phyloP scores from a whole-genome alignment of 2,797 vertebrate genomes.

The Trematomus bernacchii region DNA sequence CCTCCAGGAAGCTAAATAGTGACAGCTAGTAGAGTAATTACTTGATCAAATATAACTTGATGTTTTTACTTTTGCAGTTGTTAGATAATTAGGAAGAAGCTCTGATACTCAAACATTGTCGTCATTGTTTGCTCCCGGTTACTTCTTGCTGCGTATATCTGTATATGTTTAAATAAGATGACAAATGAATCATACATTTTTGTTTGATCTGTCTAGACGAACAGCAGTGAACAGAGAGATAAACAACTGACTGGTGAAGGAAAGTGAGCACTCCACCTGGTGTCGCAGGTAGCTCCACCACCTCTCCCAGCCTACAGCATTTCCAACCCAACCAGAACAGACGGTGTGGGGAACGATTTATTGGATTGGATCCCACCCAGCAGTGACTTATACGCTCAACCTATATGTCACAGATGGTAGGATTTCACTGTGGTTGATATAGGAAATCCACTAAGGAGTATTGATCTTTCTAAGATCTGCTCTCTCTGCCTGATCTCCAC shows the following conservation, averaged over 20 bases:
- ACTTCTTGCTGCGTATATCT: not conserved
- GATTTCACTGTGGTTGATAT: constrained; percentile 78
- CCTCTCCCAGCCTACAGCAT: constrained; percentile 48
- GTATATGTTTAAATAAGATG: not conserved
- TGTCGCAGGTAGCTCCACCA: constrained; percentile 56
- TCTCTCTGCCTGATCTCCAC: constrained; percentile 75
- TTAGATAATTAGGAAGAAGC: not conserved
- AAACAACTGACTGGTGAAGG: not conserved
- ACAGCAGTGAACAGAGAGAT: constrained; percentile 1
- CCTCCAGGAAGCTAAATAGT: not conserved
- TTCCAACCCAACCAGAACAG: constrained; percentile 69
- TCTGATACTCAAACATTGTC: not conserved
- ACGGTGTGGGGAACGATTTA: constrained; percentile 66
- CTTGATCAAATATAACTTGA: not conserved
- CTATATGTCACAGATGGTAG: constrained; percentile 83
- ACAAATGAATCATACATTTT: not conserved
- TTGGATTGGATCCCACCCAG: constrained; percentile 75
- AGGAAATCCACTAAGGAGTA: constrained; percentile 82
- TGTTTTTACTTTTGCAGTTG: not conserved
- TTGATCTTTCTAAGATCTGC: constrained; percentile 79
- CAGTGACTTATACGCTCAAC: constrained; percentile 77
- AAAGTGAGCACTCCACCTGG: constrained; percentile 44
- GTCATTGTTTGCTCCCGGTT: not conserved
- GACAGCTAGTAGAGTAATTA: not conserved
- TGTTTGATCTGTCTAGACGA: not conserved